Evolutionary conservation across 2,113 vertebrate species (phyloP).

Genomic region (Kryptolebias marmoratus): DNA sequence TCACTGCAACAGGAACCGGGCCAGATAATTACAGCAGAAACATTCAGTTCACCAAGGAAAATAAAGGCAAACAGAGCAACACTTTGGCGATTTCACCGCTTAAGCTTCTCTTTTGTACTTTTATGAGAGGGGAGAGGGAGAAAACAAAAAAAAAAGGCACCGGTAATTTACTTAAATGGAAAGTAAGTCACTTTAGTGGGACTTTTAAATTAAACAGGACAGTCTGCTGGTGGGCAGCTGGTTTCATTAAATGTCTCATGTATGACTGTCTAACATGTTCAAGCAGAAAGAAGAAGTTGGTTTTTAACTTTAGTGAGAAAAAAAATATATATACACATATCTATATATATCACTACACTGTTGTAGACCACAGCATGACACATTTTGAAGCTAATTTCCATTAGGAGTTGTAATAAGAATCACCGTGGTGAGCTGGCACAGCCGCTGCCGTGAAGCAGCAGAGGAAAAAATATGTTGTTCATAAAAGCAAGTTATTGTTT

Average conservation of each 20-base stretch:
- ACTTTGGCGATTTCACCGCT: slow-evolving; percentile 65
- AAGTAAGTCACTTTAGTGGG: slow-evolving; percentile 25
- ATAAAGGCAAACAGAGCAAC: slow-evolving; percentile 61
- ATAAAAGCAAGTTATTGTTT: slow-evolving; percentile 75
- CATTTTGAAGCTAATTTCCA: slow-evolving; percentile 58
- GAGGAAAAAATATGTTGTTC: slow-evolving; percentile 65
- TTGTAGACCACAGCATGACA: slow-evolving; percentile 22
- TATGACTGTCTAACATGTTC: slow-evolving; percentile 19
- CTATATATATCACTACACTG: background rate
- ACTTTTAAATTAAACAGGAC: slow-evolving; percentile 34
- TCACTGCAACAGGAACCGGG: slow-evolving; percentile 58
- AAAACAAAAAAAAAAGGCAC: slow-evolving; percentile 2
- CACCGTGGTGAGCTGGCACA: slow-evolving; percentile 77
- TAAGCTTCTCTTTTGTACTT: slow-evolving; percentile 64
- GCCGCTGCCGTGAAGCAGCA: slow-evolving; percentile 49
- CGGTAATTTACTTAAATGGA: slow-evolving; percentile 27
- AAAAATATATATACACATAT: too few species aligned
- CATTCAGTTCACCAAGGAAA: slow-evolving; percentile 67
- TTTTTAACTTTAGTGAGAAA: background rate
- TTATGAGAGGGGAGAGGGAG: slow-evolving; percentile 19
- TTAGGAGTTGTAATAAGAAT: slow-evolving; percentile 61
- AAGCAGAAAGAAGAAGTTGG: background rate
- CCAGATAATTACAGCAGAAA: slow-evolving; percentile 72
- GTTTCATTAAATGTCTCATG: slow-evolving; percentile 9
- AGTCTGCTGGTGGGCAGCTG: slow-evolving; percentile 10